Evolutionary conservation across 2,797 vertebrate species (phyloP), one percentile per base, ranked within the genome.

Genomic region (Leontopithecus rosalia): DNA sequence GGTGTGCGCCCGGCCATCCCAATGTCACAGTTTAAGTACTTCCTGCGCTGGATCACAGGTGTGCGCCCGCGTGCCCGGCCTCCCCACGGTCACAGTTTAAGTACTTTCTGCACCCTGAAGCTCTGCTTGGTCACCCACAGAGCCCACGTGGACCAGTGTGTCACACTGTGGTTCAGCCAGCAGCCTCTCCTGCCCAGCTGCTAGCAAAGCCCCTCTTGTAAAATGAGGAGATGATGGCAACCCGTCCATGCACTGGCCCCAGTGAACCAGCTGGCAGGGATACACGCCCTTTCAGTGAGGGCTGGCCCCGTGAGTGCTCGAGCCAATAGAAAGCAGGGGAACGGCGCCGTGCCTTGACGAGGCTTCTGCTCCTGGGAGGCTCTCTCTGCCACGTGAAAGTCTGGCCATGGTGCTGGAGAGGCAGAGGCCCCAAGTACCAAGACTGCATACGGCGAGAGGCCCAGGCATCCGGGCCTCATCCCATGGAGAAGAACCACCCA

Each of bases 31-130:
- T 41, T 41, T 41, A 41, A 41, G 41, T 41, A 41, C 41, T 41
- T 5, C 41, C 41, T 28, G 12, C 28, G 26, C 28, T 41, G 41
- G 41, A 41, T 41, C 41, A 41, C 43, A 43, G 43, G 57, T 26
- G 11, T 28, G 24, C 12, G 28, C 12, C 58, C 1, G 12, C 0
- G 7, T 1, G 52, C 52, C 19, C 7, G 52, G 52, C 52, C 52
- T 7, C 58, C 58, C 5, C 58, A 30, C 0, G 1, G 41, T 9
- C 14, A 12, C 3, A 3, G 15, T 3, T 4, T 1, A 7, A 2
- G 46, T 24, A 22, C 15, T 3, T 33, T 46, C n/a, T 20, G 36
- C 20, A 19, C 30, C 36, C 36, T 0, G 0, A 30, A 22, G 8
- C n/a, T 64, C 36, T 67, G 33, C 39, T 61, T 15, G 41, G n/a